Base-by-base conservation (phyloP, 1,140 invertebrate species). In the Fopius arisanus region DNA sequence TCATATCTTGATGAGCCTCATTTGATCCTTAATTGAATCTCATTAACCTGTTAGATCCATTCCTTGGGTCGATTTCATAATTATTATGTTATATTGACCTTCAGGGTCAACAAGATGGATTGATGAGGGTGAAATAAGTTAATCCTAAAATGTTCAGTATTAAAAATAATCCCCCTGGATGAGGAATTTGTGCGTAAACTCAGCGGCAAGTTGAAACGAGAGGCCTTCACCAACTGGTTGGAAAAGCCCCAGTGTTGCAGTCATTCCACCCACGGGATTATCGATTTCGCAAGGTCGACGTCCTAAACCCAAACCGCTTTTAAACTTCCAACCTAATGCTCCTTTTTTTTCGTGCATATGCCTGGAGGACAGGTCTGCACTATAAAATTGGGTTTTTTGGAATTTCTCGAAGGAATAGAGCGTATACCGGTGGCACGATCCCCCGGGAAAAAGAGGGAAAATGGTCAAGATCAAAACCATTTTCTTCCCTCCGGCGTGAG, bases 271-370 rank as follows among this genome's bases (percentile, higher is more conserved):
- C 62, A 65, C 62, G 28, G 28, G 14, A 65, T 65, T 65, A 65
- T 65, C 62, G 62, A 65, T 65, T 65, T 23, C n/a, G 10, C 62
- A 65, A 65, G 62, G 62, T 65, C 62, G 62, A 65, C 62, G 62
- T 65, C 62, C 62, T 65, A 31, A 31, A 33, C 29, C 14, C n/a
- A 31, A 31, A 62, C 21, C 12, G 26, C 29, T 33, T 59, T 59
- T 65, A n/a, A n/a, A 12, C 29, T 65, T n/a, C 4, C 54, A 14
- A 62, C 4, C 62, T 33, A 29, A 65, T 65, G 62, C 0, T 29
- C 28, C 28, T 62, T 65, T 62, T 65, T 62, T 65, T 65, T 65
- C 29, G 26, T 26, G 28, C 16, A 65, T 65, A 31, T 31, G 62
- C 62, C 62, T 65, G 26, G 26, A 65, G 62, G 62, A 31, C 26